These are phyloP conservation scores for Apodemus sylvaticus DNA, from an alignment of 2,113 vertebrate genomes.

Conservation along the genomic window DNA sequence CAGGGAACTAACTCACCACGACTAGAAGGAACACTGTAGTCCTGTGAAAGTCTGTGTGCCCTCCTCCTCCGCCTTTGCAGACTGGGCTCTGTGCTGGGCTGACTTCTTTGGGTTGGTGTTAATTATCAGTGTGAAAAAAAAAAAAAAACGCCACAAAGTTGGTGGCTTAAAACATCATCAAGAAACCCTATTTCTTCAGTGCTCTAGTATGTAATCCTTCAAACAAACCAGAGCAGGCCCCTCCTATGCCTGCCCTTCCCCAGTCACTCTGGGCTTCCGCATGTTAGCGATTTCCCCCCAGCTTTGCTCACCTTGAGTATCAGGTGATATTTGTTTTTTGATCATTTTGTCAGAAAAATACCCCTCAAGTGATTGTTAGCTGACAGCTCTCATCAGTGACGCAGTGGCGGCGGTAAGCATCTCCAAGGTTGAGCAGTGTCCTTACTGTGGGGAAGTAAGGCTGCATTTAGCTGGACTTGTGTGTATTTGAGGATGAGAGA, in stretches of 20 bases:
- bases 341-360: background rate
- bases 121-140: background rate
- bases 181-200: background rate
- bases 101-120: background rate
- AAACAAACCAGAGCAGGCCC: background rate
- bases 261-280: background rate
- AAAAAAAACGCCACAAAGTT: background rate
- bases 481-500: background rate
- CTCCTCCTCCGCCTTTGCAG: rapidly evolving
- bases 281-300: background rate
- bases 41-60: background rate
- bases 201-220: background rate
- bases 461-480: background rate
- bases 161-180: background rate
- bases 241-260: background rate
- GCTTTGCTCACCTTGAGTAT: constrained; percentile 29
- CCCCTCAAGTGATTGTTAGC: background rate
- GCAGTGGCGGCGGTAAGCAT: background rate
- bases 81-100: background rate
- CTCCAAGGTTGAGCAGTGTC: background rate
- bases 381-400: background rate
- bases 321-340: constrained; percentile 21
- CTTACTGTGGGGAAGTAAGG: background rate
- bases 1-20: background rate
- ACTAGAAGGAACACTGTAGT: background rate